Evolutionary conservation across 2,888 invertebrate species (phyloP).

Genomic region (Craniophora ligustri): DNA sequence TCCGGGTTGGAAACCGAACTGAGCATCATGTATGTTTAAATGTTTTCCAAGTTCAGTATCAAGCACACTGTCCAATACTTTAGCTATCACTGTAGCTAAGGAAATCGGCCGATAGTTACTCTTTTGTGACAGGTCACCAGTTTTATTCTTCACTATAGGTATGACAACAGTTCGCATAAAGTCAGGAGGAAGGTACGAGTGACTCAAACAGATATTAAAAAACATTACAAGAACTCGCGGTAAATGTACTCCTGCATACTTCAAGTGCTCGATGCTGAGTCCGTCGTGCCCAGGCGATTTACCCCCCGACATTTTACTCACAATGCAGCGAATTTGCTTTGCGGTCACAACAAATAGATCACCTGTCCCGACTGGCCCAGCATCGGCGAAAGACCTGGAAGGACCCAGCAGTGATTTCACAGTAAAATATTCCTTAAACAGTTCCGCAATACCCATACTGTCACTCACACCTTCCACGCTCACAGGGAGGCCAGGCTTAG

Average conservation of each 20-base stretch:
- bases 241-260: background rate
- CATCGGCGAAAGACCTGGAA: background rate
- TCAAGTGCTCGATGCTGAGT: constrained; percentile 1
- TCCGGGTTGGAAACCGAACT: background rate
- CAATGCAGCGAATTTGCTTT: background rate
- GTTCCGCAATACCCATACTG: background rate
- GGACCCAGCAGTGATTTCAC: background rate
- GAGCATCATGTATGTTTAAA: background rate
- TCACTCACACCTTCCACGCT: constrained; percentile 1
- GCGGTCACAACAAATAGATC: background rate
- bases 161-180: background rate
- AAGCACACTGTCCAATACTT: constrained; percentile 6
- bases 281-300: constrained; percentile 1
- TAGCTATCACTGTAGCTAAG: background rate
- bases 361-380: background rate
- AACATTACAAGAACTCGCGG: background rate
- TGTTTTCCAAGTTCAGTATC: background rate
- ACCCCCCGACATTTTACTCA: background rate
- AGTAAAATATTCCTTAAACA: background rate
- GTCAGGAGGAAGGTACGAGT: background rate
- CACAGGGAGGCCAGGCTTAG: background rate
- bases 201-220: background rate
- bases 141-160: background rate
- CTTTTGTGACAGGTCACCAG: background rate
- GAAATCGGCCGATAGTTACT: background rate